These are phyloP conservation scores for Pionites leucogaster DNA, from an alignment of 2,113 vertebrate genomes.

Conservation along the genomic window DNA sequence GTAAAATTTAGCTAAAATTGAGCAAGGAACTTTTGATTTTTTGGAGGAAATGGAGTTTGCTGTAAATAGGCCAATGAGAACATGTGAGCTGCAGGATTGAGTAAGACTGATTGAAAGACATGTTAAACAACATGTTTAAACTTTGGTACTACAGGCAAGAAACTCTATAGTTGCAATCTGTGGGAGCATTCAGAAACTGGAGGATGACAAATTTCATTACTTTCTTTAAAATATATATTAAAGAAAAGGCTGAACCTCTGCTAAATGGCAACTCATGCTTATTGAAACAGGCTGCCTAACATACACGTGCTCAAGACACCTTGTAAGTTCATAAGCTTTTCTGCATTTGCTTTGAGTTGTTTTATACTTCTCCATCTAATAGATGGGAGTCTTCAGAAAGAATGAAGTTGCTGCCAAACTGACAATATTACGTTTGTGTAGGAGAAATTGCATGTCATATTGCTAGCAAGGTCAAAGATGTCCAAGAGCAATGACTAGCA, in stretches of 20 bases:
- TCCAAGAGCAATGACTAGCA: not conserved
- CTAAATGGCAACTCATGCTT: not conserved
- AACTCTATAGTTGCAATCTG: not conserved
- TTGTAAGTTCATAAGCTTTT: not conserved
- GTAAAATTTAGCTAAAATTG: not conserved
- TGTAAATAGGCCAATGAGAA: not conserved
- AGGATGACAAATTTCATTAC: not conserved
- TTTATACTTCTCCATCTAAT: not conserved
- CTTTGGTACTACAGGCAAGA: not conserved
- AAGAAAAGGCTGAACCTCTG: not conserved
- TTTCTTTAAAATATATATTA: not conserved
- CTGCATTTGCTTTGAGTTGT: conserved; percentile 1
- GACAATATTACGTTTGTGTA: not conserved
- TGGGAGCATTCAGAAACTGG: not conserved
- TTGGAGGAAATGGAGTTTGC: not conserved
- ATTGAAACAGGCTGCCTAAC: conserved; percentile 1
- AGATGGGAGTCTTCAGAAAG: not conserved
- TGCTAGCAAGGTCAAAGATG: not conserved
- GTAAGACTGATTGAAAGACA: not conserved
- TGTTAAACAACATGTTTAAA: not conserved
- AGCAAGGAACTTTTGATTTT: not conserved
- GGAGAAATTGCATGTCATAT: not conserved
- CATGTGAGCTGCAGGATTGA: not conserved
- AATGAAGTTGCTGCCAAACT: not conserved
- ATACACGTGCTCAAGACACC: not conserved